Base-by-base conservation (phyloP, 2,888 invertebrate species). In the Macrosiphum euphorbiae region DNA sequence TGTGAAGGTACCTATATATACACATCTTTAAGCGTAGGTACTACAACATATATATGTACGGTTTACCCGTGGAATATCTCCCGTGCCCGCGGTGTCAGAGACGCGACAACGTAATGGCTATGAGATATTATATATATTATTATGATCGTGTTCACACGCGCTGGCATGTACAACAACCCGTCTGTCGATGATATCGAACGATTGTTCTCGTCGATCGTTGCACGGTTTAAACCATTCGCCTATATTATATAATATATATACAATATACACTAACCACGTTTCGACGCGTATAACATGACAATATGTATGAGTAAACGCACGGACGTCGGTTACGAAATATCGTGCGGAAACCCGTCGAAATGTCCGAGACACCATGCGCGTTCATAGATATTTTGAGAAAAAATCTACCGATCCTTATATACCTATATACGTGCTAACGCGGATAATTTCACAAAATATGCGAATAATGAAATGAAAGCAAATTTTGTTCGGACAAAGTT, bases 401-500 rank as follows among this genome's bases (percentile, higher is more conserved):
- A 78, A 78, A 78, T 7, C 35, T 78, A 35, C 20, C 20, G 11
- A 86, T 26, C 47, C 13, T 86, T 41, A 84, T 84, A 35, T n/a
- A 41, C 3, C 7, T 20, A 86, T 47, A 47, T 86, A 44, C 86
- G 86, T 47, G 86, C 16, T 44, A 44, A 89, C 8, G 41, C 41
- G 3, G 35, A 58, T 16, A 58, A 89, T 89, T 58, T 89, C 88
- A 88, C 90, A 28, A 41, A 88, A 90, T 61, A 44, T 58, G 10
- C 61, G n/a, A 8, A 84, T 13, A 91, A 52, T 41, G 50, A 90
- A 84, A 91, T n/a, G 91, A 91, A 85, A 91, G 41, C 84, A 85
- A 91, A 91, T 91, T 35, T 85, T 85, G 44, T 58, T 91, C 78
- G 11, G 35, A 90, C 91, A n/a, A 84, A 84, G 52, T 84, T 52